A percentile compares a stretch with the other conserved stretches of the same genome.
These are phyloP conservation scores for Psilopsiagon aymara DNA, from an alignment of 2,113 vertebrate species.

Conservation along the genomic window DNA sequence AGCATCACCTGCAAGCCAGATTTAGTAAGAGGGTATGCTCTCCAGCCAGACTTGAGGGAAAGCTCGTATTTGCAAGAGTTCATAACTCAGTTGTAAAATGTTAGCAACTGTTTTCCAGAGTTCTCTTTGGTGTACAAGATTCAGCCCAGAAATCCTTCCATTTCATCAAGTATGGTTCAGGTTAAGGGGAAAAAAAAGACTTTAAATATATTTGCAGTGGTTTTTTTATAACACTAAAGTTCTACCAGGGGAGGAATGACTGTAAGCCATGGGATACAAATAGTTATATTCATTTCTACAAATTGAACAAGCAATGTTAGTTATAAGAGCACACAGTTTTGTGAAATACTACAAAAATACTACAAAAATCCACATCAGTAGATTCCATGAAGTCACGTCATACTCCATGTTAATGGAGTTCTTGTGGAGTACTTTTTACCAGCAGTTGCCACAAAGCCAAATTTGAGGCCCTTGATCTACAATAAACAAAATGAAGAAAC, in stretches of 20 bases:
- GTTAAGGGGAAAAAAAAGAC: not conserved
- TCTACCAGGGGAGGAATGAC: not conserved
- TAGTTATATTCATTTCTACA: not conserved
- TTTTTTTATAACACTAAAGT: not conserved
- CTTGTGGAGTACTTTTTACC: not conserved
- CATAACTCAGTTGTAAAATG: not conserved
- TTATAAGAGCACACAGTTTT: not conserved
- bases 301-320: not conserved
- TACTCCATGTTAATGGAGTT: not conserved
- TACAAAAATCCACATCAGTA: not conserved
- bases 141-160: not conserved
- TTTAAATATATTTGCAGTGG: not conserved
- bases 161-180: not conserved
- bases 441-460: not conserved
- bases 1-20: constrained; percentile 1
- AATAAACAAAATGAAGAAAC: not conserved
- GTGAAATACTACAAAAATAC: not conserved
- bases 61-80: not conserved
- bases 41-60: not conserved
- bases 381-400: not conserved
- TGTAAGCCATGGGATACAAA: not conserved
- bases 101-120: constrained; percentile 20
- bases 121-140: not conserved
- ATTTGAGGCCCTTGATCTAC: not conserved
- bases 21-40: not conserved